Evolutionary conservation across 1,140 invertebrate genomes (phyloP), one percentile per base, ranked within the genome.

Genomic region (Stegodyphus dumicola): DNA sequence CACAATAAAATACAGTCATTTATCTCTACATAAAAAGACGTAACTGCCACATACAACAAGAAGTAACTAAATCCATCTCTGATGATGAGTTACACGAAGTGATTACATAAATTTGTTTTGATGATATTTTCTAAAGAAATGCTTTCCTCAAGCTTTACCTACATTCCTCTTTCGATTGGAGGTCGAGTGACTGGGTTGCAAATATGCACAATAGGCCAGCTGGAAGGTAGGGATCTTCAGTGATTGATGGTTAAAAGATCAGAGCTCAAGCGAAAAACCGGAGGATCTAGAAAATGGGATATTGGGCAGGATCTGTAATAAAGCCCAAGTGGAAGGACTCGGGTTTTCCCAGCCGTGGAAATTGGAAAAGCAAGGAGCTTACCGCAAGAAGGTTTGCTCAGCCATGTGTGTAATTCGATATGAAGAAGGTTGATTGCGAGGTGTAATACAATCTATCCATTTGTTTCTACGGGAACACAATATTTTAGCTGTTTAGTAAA

Each of bases 241-340:
- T 83, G 69, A 83, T 83, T 74, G 79, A 83, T 83, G 79, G 79
- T 74, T 83, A 83, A 83, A 83, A 83, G 70, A 74, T 83, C 79
- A 73, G 56, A 83, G 79, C 79, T 75, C 17, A 75, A 75, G 79
- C 56, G 56, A 66, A 83, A 83, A 79, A 79, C 77, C 52, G 69
- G 79, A 54, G 79, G 53, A 64, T 71, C 78, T 80, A 67, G 65
- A 56, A 79, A 79, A 71, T 79, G n/a, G 77, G 67, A 79, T 79
- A 79, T 79, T 79, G 77, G 77, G 49, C 53, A 52, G 77, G 77
- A 79, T 70, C 79, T 75, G 60, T 83, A 83, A 83, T 83, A 83
- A 83, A 83, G 70, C 71, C 60, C 17, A 53, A 65, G 67, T 79
- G 65, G 71, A 64, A 49, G 67, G 79, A 83, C 60, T 67, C 79